These are phyloP conservation scores for Lophochroa leadbeateri DNA, from an alignment of 2,113 vertebrate species.

Conservation along the genomic window DNA sequence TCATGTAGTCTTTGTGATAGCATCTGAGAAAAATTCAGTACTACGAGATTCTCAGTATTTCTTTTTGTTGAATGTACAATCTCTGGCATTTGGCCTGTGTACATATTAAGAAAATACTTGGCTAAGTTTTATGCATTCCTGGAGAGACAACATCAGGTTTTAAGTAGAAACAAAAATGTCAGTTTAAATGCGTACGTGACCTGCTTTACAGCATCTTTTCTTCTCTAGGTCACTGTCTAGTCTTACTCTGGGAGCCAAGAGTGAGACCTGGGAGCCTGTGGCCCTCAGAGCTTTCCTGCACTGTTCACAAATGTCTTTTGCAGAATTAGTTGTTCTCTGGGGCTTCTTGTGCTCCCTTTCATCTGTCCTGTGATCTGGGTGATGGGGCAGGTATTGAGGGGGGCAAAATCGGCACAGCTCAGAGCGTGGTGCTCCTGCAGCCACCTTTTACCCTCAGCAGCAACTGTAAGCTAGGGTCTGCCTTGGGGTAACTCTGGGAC, in stretches of 20 bases:
- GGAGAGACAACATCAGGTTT: constrained; percentile 17
- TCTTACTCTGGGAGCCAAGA: not conserved
- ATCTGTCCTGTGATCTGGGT: fast-evolving
- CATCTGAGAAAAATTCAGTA: not conserved
- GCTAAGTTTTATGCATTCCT: not conserved
- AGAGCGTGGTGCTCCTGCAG: not conserved
- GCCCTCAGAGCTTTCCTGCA: not conserved
- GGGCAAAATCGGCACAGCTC: not conserved
- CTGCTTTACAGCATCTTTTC: constrained; percentile 1
- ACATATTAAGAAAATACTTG: constrained; percentile 27
- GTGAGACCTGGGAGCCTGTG: not conserved
- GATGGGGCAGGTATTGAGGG: not conserved
- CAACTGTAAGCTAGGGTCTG: not conserved
- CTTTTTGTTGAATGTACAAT: not conserved
- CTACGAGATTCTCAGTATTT: not conserved
- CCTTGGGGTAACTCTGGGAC: not conserved
- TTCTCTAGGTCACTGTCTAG: not conserved
- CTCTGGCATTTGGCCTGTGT: not conserved
- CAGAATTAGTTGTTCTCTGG: not conserved
- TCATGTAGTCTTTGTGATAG: not conserved
- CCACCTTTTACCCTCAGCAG: not conserved
- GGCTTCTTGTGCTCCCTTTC: not conserved
- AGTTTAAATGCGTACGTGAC: not conserved
- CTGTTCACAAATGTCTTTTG: fast-evolving
- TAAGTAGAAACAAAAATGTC: constrained; percentile 5